These are phyloP conservation scores for Pitangus sulphuratus DNA, from an alignment of 2,797 vertebrate genomes.

Conservation along the genomic window DNA sequence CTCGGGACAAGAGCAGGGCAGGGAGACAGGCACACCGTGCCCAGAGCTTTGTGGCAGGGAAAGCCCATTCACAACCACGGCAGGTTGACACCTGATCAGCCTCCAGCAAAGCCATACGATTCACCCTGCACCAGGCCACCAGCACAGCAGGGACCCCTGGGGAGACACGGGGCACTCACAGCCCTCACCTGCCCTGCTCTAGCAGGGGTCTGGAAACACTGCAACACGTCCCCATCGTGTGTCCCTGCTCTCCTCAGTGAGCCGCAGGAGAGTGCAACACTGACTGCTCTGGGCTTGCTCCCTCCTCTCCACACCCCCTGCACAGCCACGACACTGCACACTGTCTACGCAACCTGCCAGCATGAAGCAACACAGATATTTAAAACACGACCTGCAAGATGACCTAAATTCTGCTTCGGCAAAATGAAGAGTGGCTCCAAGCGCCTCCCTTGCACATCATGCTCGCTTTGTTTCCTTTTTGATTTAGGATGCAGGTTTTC, in stretches of 20 bases:
- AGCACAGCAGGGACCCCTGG: not conserved
- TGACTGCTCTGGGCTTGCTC: rapidly evolving
- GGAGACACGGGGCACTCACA: not conserved
- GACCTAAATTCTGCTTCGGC: constrained; percentile 20
- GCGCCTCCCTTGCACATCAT: not conserved
- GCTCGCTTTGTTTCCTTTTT: not conserved
- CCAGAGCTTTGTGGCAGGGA: not conserved
- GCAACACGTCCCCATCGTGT: rapidly evolving
- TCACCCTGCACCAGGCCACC: not conserved
- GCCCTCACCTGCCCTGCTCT: not conserved
- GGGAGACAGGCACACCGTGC: rapidly evolving
- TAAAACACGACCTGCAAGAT: not conserved
- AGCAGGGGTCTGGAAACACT: rapidly evolving
- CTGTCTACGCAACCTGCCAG: not conserved
- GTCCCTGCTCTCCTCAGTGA: not conserved
- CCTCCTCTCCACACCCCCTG: not conserved
- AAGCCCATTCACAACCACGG: not conserved
- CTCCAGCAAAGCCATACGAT: not conserved
- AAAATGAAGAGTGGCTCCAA: not conserved
- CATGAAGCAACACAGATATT: not conserved
- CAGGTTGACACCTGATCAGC: not conserved
- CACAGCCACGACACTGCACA: not conserved
- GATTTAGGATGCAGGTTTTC: not conserved
- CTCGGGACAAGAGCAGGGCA: rapidly evolving
- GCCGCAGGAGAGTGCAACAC: not conserved